Percentiles rank a stretch among this genome's conserved stretches.
Conservation (phyloP, 2,888 invertebrate species). For the Malacosoma neustria region DNA sequence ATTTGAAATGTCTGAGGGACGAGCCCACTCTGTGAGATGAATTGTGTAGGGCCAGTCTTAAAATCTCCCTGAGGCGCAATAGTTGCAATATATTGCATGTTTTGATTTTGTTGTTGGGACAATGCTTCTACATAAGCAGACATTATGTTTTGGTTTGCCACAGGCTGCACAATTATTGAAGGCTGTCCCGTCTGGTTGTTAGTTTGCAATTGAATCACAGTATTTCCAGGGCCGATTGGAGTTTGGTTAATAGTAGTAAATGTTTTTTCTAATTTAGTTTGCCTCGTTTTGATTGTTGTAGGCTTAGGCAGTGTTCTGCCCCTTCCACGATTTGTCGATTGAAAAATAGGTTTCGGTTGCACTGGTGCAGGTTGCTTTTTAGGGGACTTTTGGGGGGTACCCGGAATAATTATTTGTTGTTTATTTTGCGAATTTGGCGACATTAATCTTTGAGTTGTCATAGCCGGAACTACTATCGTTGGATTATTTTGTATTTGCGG, state of each 20-base stretch:
- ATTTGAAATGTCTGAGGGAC: slow-evolving; percentile 76
- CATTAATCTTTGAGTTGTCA: slow-evolving; percentile 57
- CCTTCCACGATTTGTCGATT: slow-evolving; percentile 53
- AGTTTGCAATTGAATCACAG: slow-evolving; percentile 75
- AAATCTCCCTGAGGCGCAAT: slow-evolving; percentile 77
- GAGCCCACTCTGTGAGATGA: slow-evolving; percentile 68
- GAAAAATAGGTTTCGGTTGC: slow-evolving; percentile 67
- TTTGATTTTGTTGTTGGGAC: slow-evolving; percentile 81
- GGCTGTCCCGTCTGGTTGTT: slow-evolving; percentile 74
- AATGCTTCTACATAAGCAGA: slow-evolving; percentile 80
- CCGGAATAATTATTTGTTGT: slow-evolving; percentile 60
- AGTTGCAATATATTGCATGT: slow-evolving; percentile 85
- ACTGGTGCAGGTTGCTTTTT: slow-evolving; percentile 62
- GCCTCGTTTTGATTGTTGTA: slow-evolving; percentile 52
- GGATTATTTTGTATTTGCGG: slow-evolving; percentile 63
- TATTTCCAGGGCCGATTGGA: slow-evolving; percentile 58
- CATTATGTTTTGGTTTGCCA: slow-evolving; percentile 74
- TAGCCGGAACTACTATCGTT: slow-evolving; percentile 63
- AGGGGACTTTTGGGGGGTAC: slow-evolving; percentile 58
- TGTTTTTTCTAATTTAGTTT: slow-evolving; percentile 65
- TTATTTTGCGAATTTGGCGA: slow-evolving; percentile 62
- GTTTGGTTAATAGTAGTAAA: slow-evolving; percentile 62
- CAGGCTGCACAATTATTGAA: slow-evolving; percentile 81
- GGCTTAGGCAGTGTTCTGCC: slow-evolving; percentile 66
- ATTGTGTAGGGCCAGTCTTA: slow-evolving; percentile 71